Base-by-base conservation (phyloP, 2,113 vertebrate species). In the Daubentonia madagascariensis region DNA sequence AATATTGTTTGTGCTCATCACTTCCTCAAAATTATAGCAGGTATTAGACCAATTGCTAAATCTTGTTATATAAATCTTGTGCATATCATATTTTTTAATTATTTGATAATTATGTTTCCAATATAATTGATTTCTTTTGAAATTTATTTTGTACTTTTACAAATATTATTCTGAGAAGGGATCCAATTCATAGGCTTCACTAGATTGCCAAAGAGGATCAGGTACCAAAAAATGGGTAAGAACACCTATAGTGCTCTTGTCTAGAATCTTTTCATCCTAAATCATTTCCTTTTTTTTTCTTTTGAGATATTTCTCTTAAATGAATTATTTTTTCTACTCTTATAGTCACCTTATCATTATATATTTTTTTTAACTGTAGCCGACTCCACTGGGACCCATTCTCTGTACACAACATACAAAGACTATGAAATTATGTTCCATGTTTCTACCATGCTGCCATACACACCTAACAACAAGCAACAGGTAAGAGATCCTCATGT, bases 391-490 rank as follows among this genome's bases (percentile, higher is more conserved):
- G 99, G 99, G 91, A 99, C 99, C 70, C 99, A 99, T 97, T 99
- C 99, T 97, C 98, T 99, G 6, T 99, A 99, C 93, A 99, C 99
- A 61, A 99, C 99, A 0, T 99, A 99, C 98, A 99, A 99, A 98
- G 99, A 99, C 98, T 99, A 99, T 95, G 99, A 99, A 98, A 99
- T 99, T 92, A 99, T 99, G 99, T 99, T 99, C 98, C 99, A 99
- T 0, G 99, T 99, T 91, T 99, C 99, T 16, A 99, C 99, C 72
- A 99, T 99, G 99, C 98, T 99, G 97, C 99, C 99, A 25, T 99
- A 99, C 97, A 99, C 99, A 59, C 99, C 99, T 72, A 99, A 99
- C 99, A 99, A 99, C 98, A 99, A 99, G 97, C 99, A 99, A 86
- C 99, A 99, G 99, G 99, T 99, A 99, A 97, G 95, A 86, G 45